Conservation (phyloP, 23 tunicate genomes). For the Ascidia mentula region DNA sequence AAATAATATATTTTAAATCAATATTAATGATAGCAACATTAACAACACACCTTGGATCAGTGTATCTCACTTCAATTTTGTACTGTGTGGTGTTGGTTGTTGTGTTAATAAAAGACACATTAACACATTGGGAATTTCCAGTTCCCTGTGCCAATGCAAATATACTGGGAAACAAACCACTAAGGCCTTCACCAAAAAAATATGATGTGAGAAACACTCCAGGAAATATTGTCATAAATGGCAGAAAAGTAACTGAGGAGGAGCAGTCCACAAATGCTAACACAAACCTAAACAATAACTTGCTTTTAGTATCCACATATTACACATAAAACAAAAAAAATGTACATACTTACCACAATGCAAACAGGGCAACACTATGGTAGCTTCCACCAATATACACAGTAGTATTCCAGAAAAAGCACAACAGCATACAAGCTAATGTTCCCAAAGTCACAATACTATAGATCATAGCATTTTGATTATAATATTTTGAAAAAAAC, state of each 20-base stretch:
- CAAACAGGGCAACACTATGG: conserved; percentile 48
- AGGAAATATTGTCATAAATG: conserved; percentile 69
- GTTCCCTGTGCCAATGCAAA: conserved; percentile 76
- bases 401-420: conserved; percentile 65
- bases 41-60: conserved; percentile 31
- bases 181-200: conserved; percentile 86
- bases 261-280: conserved; percentile 83
- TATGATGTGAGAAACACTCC: conserved; percentile 69
- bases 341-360: conserved; percentile 35
- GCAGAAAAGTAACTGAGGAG: conserved; percentile 84
- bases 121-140: conserved; percentile 36
- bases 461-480: conserved; percentile 71
- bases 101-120: conserved; percentile 29
- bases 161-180: conserved; percentile 73
- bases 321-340: neutral
- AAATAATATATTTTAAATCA: neutral
- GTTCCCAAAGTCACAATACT: conserved; percentile 47
- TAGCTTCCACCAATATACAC: conserved; percentile 27
- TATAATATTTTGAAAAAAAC: conserved; percentile 32
- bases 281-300: conserved; percentile 42
- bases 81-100: conserved; percentile 40
- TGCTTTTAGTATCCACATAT: neutral
- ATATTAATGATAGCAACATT: neutral
- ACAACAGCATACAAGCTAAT: conserved; percentile 37
- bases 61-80: conserved; percentile 7